Conservation (phyloP, 2,113 vertebrate genomes). For the Pedionomus torquatus region DNA sequence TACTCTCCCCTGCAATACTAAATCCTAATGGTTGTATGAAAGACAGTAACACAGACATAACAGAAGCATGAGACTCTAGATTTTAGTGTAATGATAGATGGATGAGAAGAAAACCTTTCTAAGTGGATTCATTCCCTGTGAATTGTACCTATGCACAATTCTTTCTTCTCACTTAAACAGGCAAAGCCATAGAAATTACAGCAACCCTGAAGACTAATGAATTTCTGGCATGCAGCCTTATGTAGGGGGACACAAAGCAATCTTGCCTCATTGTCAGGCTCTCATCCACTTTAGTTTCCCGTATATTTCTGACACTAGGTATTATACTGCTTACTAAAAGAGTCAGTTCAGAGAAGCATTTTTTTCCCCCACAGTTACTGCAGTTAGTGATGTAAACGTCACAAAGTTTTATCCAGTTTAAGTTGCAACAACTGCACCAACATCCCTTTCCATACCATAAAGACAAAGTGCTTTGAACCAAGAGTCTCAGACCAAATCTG, state of each 20-base stretch:
- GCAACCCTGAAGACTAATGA: neutral
- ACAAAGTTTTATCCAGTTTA: neutral
- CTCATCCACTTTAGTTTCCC: neutral
- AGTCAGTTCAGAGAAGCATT: neutral
- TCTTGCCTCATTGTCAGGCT: neutral
- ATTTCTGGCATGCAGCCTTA: neutral
- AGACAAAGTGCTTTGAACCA: neutral
- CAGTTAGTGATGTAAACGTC: neutral
- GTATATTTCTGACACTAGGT: neutral
- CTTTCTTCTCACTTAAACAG: neutral
- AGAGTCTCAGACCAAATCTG: neutral
- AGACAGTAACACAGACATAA: neutral
- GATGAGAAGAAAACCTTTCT: neutral
- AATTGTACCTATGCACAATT: neutral
- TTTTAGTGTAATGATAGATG: neutral
- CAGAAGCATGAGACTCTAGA: neutral
- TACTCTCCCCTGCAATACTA: neutral
- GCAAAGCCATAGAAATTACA: neutral
- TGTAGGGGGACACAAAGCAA: fast-evolving
- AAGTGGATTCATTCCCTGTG: fast-evolving
- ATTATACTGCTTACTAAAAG: neutral
- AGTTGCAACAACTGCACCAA: neutral
- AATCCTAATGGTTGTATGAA: neutral
- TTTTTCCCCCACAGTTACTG: neutral
- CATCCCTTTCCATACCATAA: neutral